Conservation (phyloP, 2,888 invertebrate species). For the Operophtera brumata region DNA sequence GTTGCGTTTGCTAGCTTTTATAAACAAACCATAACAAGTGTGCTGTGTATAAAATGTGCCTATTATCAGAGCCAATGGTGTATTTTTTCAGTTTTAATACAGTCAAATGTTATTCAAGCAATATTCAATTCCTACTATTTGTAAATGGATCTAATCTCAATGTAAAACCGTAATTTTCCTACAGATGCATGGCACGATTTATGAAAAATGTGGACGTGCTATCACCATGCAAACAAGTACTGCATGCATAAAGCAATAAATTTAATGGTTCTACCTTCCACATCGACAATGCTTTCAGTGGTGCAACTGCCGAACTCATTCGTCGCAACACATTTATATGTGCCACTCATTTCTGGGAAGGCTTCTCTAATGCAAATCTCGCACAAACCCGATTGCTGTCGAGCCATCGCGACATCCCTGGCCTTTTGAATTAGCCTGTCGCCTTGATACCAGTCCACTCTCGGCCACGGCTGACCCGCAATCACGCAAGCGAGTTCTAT, state of each 20-base stretch:
- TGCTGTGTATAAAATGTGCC: constrained; percentile 4
- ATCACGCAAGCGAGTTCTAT: constrained; percentile 87
- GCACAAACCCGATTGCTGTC: constrained; percentile 89
- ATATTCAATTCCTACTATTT: background rate
- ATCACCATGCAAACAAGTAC: constrained; percentile 45
- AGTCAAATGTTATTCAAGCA: constrained; percentile 15
- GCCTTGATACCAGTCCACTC: constrained; percentile 90
- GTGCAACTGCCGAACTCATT: constrained; percentile 91
- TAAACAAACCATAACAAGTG: background rate
- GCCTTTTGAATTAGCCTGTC: constrained; percentile 85
- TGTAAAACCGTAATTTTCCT: constrained; percentile 37
- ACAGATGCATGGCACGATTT: constrained; percentile 68
- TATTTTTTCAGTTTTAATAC: background rate
- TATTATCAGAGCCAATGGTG: constrained; percentile 3
- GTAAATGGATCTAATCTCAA: constrained; percentile 21
- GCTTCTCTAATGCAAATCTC: constrained; percentile 91
- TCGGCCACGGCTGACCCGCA: constrained; percentile 88
- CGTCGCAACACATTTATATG: constrained; percentile 89
- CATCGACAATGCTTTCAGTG: constrained; percentile 87
- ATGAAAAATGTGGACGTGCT: constrained; percentile 33
- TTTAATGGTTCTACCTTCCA: constrained; percentile 86
- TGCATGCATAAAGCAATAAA: constrained; percentile 45
- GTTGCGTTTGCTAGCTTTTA: background rate
- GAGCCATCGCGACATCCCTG: constrained; percentile 87
- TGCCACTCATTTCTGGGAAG: constrained; percentile 94